Base-by-base conservation (phyloP, 1,140 invertebrate species). In the Sinonovacula constricta region DNA sequence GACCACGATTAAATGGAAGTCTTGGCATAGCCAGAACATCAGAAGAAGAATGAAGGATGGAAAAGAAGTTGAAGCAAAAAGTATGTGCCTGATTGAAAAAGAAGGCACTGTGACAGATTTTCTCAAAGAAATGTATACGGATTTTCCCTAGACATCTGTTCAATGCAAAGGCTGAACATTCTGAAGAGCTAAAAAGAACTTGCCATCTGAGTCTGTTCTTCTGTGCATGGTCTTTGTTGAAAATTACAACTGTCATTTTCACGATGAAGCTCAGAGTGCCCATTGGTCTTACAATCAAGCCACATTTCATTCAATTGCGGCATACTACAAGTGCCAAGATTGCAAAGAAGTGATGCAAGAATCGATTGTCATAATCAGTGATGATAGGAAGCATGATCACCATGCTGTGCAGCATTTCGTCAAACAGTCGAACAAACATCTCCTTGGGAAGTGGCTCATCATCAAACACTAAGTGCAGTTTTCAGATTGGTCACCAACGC, bases 161-260 rank as follows among this genome's bases (percentile, higher is more conserved):
- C 26, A 12, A 62, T 62, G 59, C 59, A 10, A 62, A 12, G 30
- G 28, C 26, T 24, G 26, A 62, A 22, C 30, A 31, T n/a, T n/a
- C n/a, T 14, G 7, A 31, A 10, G 26, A 62, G 59, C 33, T 28
- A 18, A 31, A 5, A 7, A 65, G 10, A 14, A 65, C 10, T 14
- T 65, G 36, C 62, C 62, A 24, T 22, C 22, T 18, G 45, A 65
- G 15, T 39, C 10, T 18, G 34, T 65, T 10, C 12, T 65, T 26
- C 36, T 72, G 22, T 70, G 54, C 15, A 75, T 81, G 59, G 81
- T 77, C 24, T 83, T 53, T 63, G 71, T 72, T 4, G 79, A 81
- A 65, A 83, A 80, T 28, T 83, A 67, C 24, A 76, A 56, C 53
- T 81, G 78, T 30, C 15, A 3, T 2, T 49, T n/a, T 24, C 81